Evolutionary conservation across 2,113 vertebrate species (phyloP).

Genomic region (Setophaga coronata): DNA sequence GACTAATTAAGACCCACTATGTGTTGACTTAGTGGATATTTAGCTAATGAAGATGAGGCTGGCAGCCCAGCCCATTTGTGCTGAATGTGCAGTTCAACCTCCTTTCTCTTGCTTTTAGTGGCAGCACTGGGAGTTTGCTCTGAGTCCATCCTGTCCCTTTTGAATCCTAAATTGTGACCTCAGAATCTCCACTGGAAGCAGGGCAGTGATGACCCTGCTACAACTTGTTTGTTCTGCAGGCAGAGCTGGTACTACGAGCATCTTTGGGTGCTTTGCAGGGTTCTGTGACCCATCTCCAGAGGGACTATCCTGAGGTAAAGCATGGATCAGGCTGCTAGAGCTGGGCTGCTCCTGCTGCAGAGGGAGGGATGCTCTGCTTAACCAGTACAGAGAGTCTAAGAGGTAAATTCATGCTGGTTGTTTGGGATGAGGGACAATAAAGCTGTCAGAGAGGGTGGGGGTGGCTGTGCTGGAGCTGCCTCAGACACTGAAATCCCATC

Average conservation of each 20-base stretch:
- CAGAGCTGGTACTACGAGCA: not conserved
- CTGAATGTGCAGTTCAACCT: not conserved
- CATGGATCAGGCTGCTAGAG: not conserved
- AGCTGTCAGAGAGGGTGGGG: not conserved
- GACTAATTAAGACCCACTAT: not conserved
- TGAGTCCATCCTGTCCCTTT: not conserved
- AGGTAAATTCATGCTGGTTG: not conserved
- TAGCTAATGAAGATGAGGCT: not conserved
- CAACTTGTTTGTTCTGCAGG: not conserved
- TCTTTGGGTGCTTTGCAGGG: not conserved
- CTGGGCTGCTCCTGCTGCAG: not conserved
- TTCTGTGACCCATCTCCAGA: not conserved
- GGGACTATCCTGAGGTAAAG: not conserved
- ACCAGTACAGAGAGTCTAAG: not conserved
- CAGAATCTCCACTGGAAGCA: not conserved
- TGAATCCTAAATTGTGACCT: not conserved
- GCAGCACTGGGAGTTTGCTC: not conserved
- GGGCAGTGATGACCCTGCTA: not conserved
- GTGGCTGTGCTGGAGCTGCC: not conserved
- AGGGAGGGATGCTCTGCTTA: not conserved
- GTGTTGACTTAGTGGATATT: not conserved
- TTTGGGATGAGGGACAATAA: not conserved
- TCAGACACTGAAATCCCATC: fast-evolving
- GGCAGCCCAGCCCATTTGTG: not conserved
- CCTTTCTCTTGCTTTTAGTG: not conserved